Evolutionary conservation across 2,113 vertebrate genomes (phyloP), one percentile per base, ranked within the genome.

Genomic region (Catharus bicknelli): DNA sequence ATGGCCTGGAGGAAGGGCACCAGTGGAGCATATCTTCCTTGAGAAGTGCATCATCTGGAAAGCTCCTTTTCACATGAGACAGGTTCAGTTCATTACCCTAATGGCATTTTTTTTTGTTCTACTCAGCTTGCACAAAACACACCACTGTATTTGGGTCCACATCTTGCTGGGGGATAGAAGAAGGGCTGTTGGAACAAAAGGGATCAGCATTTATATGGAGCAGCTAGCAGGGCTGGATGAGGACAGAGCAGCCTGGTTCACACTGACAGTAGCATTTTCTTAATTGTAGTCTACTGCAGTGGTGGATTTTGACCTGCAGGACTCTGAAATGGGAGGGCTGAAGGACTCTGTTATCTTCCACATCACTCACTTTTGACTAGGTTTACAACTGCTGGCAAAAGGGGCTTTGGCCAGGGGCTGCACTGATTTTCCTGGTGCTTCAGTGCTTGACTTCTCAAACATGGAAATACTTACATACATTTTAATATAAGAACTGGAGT

Each of bases 191-290:
- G 81, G 73, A 86, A 58, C 9, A 74, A 34, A 88, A 84, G 16
- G 0, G 0, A 43, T 26, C 27, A 53, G 23, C 7, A 50, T 10
- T 42, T 54, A 7, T 21, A 26, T 0, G 1, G 23, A 32, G 12
- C 38, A 89, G 34, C 27, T 55, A 51, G 42, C 3, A 4, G 51
- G 47, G 38, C 42, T 81, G 64, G 25, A 21, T 30, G 27, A 17
- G 29, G 38, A 32, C 47, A 62, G 27, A 77, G 34, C 27, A 67
- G 32, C 30, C 50, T 34, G n/a, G 38, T 57, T 78, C 59, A 48
- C n/a, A 51, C 7, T 16, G 5, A 72, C 15, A 30, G 19, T 13
- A 15, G 10, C 11, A 30, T 83, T 61, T 78, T 50, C 50, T 53
- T 64, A 85, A 62, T 30, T 62, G 43, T 10, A 57, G 8, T 15